Evolutionary conservation across 1,140 invertebrate species (phyloP), one percentile per base, ranked within the genome.

Genomic region (Papilio glaucus): DNA sequence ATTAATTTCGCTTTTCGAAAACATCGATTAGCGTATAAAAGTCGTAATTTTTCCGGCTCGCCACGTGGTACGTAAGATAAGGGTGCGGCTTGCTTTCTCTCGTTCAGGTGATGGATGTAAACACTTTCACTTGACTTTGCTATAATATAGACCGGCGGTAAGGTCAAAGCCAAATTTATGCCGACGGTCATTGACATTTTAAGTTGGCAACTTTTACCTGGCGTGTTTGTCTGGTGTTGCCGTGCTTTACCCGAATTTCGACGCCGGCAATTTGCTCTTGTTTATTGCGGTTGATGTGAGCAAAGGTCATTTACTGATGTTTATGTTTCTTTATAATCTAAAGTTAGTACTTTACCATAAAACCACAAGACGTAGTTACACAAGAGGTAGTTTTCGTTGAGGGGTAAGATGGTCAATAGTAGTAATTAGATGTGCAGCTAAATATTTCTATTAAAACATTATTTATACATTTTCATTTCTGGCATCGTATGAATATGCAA

Each of bases 151-250:
- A 80, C 65, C 79, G 76, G 69, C 37, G 70, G 76, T 86, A 86
- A 87, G 85, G 87, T 89, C 87, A 89, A 86, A 84, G 84, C 76
- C 84, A 79, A 81, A 80, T 74, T 78, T 78, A 78, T 75, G 57
- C 49, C 39, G 53, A 70, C 75, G 83, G 83, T 85, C 85, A 83
- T 74, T 80, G 87, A 87, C 85, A 78, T 83, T 82, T 74, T 65
- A 72, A 65, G 41, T 77, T 77, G 76, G 75, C 82, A 87, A 89
- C 87, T 87, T 89, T 89, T 89, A 89, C 85, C 80, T 73, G 57
- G 15, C 71, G 26, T 49, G 38, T 41, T 12, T 65, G 62, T 42
- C 61, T 75, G 69, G 62, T 71, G 62, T 69, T 26, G 26, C 41
- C 45, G 29, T 38, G 62, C 13, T 18, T 53, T 69, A 68, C 45